Base-by-base conservation (phyloP, 2,888 invertebrate genomes). In the Dolichopus griseipennis region DNA sequence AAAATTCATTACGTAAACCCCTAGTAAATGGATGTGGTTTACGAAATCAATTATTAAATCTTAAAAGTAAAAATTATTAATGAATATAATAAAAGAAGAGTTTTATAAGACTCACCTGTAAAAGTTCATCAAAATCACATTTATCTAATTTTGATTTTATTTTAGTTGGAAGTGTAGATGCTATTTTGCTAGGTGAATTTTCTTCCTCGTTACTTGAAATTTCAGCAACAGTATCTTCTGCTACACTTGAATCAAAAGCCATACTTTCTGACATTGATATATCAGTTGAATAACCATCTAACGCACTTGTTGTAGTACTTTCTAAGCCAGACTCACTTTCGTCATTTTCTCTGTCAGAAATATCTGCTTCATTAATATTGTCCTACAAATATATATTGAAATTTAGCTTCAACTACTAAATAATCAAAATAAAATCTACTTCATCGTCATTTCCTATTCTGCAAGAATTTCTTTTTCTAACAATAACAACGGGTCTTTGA, bases 401-500 rank as follows among this genome's bases (percentile, higher is more conserved):
- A 20, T 65, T 18, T 3, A 37, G 5, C 5, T 27, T 2, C 2
- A 27, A 27, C 27, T 27, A 27, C 5, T 2, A n/a, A n/a, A n/a
- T n/a, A 27, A 37, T 41, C 3, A 65, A 66, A 66, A 34, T 62
- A 34, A 68, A 75, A 68, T n/a, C n/a, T 72, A 78, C 79, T 70
- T 79, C 79, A 4, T 75, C 74, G 9, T 74, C 77, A 76, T 21
- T 81, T 1, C 73, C 81, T 69, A 80, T 82, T 65, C 88, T 83
- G 73, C 85, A 87, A 0, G 89, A 89, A 78, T 90, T 89, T 68
- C 89, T 80, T 75, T 90, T 88, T 66, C 89, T 83, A 4, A 87
- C 84, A 22, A 89, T 89, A 12, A 89, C 87, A 52, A 90, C 87
- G 4, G 88, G 89, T 66, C 90, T 83, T 74, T 90, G 90, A 79